A percentile compares a stretch with the other conserved stretches of the same genome.
Conservation (phyloP, 2,113 vertebrate species). For the Hydropotes inermis region DNA sequence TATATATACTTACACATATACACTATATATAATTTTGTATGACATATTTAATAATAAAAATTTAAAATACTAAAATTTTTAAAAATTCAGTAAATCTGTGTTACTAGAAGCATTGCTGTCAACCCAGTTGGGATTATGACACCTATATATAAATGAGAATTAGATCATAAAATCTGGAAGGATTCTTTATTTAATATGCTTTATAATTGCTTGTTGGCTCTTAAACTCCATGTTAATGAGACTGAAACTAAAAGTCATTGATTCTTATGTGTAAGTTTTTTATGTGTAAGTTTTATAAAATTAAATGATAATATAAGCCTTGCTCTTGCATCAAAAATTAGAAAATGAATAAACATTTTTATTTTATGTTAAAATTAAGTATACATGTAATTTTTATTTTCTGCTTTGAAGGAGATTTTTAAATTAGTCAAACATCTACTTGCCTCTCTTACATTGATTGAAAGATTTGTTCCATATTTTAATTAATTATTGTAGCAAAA, state of each 20-base stretch:
- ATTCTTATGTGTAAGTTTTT: neutral
- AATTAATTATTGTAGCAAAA: conserved; percentile 73
- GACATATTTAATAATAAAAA: neutral
- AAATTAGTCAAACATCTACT: neutral
- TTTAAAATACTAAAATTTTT: neutral
- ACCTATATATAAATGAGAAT: neutral
- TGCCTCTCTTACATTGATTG: conserved; percentile 11
- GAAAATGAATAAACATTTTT: neutral
- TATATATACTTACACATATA: too few relatives aligned
- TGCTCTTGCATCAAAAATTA: neutral
- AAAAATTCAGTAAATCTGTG: neutral
- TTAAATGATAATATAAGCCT: neutral
- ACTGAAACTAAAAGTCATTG: neutral
- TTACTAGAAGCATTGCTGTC: neutral
- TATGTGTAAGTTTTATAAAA: neutral
- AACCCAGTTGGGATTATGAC: neutral
- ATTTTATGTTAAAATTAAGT: neutral
- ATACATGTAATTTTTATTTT: neutral
- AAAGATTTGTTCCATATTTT: conserved; percentile 50
- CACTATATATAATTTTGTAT: neutral
- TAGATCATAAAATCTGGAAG: neutral
- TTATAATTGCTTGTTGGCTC: neutral
- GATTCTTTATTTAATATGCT: neutral
- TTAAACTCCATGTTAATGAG: neutral
- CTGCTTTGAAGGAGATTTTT: neutral